A percentile compares a stretch with the other conserved stretches of the same genome.
Evolutionary conservation across 92 coral and sea anemone genomes (phyloP).

Genomic region (Metridium senile): DNA sequence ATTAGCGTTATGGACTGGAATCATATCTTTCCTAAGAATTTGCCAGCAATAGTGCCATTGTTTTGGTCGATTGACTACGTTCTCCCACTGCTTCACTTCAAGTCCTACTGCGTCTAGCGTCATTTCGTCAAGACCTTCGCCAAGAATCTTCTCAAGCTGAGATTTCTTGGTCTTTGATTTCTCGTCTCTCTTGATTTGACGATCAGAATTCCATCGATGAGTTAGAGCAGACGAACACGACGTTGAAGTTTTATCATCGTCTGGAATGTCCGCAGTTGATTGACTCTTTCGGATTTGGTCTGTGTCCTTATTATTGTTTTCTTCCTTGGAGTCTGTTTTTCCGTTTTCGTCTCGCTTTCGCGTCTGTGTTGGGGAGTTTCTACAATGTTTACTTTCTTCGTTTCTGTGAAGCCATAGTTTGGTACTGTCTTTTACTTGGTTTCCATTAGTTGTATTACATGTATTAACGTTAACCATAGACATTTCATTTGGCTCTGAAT

Average conservation of each 20-base stretch:
- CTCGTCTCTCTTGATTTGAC: slow-evolving; percentile 29
- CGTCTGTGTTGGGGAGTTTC: neutral
- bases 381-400: slow-evolving; percentile 3
- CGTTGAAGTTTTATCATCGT: slow-evolving; percentile 6
- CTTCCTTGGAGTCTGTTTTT: neutral
- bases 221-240: slow-evolving; percentile 25
- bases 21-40: slow-evolving; percentile 70
- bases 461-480: too few species aligned
- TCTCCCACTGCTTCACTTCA: slow-evolving; percentile 86
- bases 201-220: slow-evolving; percentile 25
- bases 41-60: slow-evolving; percentile 99
- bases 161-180: slow-evolving; percentile 33
- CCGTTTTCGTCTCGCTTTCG: neutral
- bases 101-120: slow-evolving; percentile 73
- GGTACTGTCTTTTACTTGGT: neutral
- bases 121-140: slow-evolving; percentile 42
- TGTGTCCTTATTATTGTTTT: slow-evolving; percentile 27
- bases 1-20: slow-evolving; percentile 41
- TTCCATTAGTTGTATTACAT: neutral
- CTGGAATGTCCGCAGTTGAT: slow-evolving; percentile 2
- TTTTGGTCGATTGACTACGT: slow-evolving; percentile 78
- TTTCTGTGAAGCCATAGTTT: slow-evolving; percentile 9
- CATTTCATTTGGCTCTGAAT: too few species aligned
- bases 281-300: slow-evolving; percentile 13
- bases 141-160: slow-evolving; percentile 40